Evolutionary conservation across 2,113 vertebrate genomes (phyloP).

Genomic region (Pomatostomus ruficeps): DNA sequence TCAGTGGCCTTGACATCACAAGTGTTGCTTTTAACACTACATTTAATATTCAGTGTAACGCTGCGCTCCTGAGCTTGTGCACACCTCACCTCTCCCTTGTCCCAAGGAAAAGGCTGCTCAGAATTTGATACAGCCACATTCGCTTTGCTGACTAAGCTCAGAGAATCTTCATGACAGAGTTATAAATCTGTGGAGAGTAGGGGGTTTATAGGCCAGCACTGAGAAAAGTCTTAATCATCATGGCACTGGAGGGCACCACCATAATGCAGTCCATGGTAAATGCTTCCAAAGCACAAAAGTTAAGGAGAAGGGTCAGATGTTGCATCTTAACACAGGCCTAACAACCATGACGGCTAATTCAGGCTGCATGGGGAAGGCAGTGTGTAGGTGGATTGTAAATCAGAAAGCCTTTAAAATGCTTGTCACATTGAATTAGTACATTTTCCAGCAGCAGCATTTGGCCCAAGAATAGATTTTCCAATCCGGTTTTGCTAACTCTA

Average conservation of each 20-base stretch:
- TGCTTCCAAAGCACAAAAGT: conserved; percentile 23
- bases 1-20: not conserved
- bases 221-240: not conserved
- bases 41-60: not conserved
- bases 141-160: not conserved
- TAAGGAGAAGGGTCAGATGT: conserved; percentile 13
- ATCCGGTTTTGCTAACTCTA: not conserved
- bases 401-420: conserved; percentile 21
- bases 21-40: not conserved
- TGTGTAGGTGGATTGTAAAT: conserved; percentile 59
- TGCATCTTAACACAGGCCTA: conserved; percentile 15
- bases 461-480: not conserved
- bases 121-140: not conserved
- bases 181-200: not conserved
- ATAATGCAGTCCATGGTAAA: not conserved
- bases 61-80: not conserved
- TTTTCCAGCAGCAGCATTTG: conserved; percentile 13
- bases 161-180: not conserved
- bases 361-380: not conserved
- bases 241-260: not conserved
- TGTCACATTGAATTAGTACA: conserved; percentile 2
- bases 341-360: not conserved
- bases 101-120: not conserved
- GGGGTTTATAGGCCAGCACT: not conserved
- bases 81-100: not conserved